Conservation (phyloP, 2,888 invertebrate genomes). For the Lithophane semibrunnea region DNA sequence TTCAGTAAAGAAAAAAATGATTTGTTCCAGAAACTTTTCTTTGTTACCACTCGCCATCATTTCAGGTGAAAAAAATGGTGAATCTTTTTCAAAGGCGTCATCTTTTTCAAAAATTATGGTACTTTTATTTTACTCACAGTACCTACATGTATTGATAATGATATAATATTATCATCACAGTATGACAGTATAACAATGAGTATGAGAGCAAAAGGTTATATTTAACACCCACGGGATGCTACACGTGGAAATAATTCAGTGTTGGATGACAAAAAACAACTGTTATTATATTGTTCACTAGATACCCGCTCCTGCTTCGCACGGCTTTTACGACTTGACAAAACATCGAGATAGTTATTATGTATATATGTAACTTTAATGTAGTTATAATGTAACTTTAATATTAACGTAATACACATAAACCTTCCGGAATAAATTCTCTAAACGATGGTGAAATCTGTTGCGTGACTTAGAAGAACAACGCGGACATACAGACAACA, state of each 20-base stretch:
- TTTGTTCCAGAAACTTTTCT: not conserved
- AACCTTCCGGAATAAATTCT: too few relatives aligned
- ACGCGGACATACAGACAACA: too few relatives aligned
- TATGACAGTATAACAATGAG: conserved; percentile 32
- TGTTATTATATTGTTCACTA: not conserved
- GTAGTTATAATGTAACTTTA: too few relatives aligned
- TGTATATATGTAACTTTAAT: too few relatives aligned
- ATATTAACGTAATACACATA: too few relatives aligned
- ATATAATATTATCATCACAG: conserved; percentile 5
- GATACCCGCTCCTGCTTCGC: too few relatives aligned
- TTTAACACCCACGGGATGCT: conserved; percentile 15
- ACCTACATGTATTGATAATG: not conserved
- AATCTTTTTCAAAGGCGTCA: not conserved
- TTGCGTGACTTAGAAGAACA: too few relatives aligned
- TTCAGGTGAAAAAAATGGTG: not conserved
- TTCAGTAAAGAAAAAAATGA: too few relatives aligned
- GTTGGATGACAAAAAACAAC: conserved; percentile 31
- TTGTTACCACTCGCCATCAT: not conserved
- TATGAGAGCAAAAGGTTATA: conserved; percentile 8
- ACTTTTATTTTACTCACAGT: not conserved
- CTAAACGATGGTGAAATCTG: too few relatives aligned
- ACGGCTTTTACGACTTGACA: too few relatives aligned
- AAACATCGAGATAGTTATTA: too few relatives aligned
- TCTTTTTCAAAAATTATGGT: not conserved
- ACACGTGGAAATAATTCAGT: conserved; percentile 25